These are phyloP conservation scores for Glaucopsyche alexis DNA, from an alignment of 2,888 invertebrate species.

Conservation along the genomic window DNA sequence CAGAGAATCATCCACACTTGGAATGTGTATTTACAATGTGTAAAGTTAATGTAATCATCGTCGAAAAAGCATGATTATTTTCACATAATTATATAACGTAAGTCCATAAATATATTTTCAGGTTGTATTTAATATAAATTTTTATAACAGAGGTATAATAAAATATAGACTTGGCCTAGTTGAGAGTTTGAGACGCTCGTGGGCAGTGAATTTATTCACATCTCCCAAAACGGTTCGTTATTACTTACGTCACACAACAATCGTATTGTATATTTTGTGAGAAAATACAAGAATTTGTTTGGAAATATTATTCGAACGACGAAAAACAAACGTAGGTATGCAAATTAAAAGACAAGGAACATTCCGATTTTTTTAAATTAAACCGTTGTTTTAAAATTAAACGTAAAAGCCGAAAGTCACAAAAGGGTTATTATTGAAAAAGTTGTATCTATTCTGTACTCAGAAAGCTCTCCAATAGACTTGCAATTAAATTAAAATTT, in stretches of 20 bases:
- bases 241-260: neutral
- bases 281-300: neutral
- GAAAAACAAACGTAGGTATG: neutral
- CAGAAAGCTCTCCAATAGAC: too few relatives aligned
- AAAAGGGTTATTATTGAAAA: too few relatives aligned
- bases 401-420: too few relatives aligned
- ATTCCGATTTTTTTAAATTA: neutral
- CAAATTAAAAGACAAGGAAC: neutral
- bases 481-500: too few relatives aligned
- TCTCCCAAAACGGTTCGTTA: neutral
- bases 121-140: neutral
- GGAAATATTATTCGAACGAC: neutral
- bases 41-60: neutral
- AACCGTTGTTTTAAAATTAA: too few relatives aligned
- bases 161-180: slow-evolving; percentile 5
- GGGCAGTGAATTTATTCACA: neutral
- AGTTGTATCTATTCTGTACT: too few relatives aligned
- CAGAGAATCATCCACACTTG: neutral
- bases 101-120: neutral
- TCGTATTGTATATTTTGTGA: neutral
- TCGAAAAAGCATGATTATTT: neutral
- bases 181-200: neutral
- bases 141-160: neutral
- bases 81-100: neutral
- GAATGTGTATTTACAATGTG: neutral